Evolutionary conservation across 2,113 vertebrate species (phyloP).

Genomic region (Chaetops frenatus): DNA sequence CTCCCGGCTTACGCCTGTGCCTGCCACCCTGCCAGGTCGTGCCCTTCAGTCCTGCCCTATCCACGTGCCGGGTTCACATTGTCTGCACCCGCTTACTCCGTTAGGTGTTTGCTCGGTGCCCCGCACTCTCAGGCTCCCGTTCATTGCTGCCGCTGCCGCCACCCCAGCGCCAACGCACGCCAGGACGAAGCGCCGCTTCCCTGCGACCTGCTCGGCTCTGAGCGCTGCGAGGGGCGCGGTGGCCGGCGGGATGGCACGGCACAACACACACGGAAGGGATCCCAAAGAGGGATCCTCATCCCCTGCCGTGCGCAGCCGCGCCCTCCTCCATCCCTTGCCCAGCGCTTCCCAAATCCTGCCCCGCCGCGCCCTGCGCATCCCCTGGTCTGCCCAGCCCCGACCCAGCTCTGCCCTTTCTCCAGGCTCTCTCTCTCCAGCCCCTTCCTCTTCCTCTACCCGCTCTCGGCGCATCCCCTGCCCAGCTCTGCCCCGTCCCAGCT

Average conservation of each 20-base stretch:
- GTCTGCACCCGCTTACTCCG: rapidly evolving
- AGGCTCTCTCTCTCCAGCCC: background rate
- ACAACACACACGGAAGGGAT: rapidly evolving
- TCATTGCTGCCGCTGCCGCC: background rate
- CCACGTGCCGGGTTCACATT: rapidly evolving
- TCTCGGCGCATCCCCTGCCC: constrained; percentile 74
- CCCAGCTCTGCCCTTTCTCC: constrained; percentile 42
- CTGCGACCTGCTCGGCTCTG: rapidly evolving
- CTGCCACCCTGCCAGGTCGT: background rate
- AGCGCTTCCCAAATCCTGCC: constrained; percentile 67
- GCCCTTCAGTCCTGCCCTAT: background rate
- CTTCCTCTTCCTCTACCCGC: constrained; percentile 15
- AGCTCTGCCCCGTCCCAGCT: constrained; percentile 36
- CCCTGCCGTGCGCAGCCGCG: constrained; percentile 51
- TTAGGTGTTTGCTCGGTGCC: rapidly evolving
- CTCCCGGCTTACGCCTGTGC: rapidly evolving
- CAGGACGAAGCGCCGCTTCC: background rate
- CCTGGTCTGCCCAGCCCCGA: constrained; percentile 59
- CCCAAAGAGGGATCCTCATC: background rate
- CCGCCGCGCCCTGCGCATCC: constrained; percentile 69
- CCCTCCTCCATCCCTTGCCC: constrained; percentile 3
- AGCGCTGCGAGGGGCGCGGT: background rate
- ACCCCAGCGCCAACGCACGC: rapidly evolving
- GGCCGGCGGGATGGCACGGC: background rate
- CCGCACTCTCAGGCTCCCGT: rapidly evolving